A percentile compares a stretch with the other conserved stretches of the same genome.
These are phyloP conservation scores for Agriopis leucophaearia DNA, from an alignment of 2,888 invertebrate genomes.

Conservation along the genomic window DNA sequence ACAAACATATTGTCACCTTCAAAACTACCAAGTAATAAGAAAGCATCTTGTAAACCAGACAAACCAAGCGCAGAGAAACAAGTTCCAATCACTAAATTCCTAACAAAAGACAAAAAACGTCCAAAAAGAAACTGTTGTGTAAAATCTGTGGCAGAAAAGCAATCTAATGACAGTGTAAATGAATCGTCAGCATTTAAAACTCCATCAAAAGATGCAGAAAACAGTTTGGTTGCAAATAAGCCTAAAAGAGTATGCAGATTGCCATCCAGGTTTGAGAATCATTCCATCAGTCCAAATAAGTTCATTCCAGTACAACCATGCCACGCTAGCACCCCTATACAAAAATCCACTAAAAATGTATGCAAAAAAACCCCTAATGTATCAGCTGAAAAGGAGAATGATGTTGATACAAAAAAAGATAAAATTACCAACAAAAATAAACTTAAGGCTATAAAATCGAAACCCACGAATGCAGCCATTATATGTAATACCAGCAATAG, in stretches of 20 bases:
- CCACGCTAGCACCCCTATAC: slow-evolving; percentile 72
- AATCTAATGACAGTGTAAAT: slow-evolving; percentile 19
- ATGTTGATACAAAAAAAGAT: slow-evolving; percentile 4
- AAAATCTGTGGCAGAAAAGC: slow-evolving; percentile 25
- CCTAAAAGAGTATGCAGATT: slow-evolving; percentile 71
- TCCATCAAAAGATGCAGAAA: slow-evolving; percentile 56
- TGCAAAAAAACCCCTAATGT: slow-evolving; percentile 18
- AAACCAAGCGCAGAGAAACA: slow-evolving; percentile 11
- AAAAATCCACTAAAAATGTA: slow-evolving; percentile 45
- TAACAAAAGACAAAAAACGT: slow-evolving; percentile 31
- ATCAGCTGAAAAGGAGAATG: slow-evolving; percentile 30
- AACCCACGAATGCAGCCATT: slow-evolving; percentile 18
- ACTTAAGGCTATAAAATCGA: slow-evolving; percentile 26
- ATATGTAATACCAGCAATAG: slow-evolving; percentile 19
- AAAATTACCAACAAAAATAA: slow-evolving; percentile 23
- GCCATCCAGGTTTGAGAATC: slow-evolving; percentile 73
- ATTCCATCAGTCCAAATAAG: slow-evolving; percentile 72
- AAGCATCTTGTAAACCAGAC: slow-evolving; percentile 6
- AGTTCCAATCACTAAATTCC: slow-evolving; percentile 27
- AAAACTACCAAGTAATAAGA: slow-evolving; percentile 30
- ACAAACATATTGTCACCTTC: neutral
- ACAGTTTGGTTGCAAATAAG: slow-evolving; percentile 60
- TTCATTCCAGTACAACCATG: slow-evolving; percentile 67
- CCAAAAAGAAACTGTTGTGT: slow-evolving; percentile 24
- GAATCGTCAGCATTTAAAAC: slow-evolving; percentile 58